Percentiles rank a stretch among this genome's conserved stretches.
These are phyloP conservation scores for Automeris io DNA, from an alignment of 2,888 invertebrate species.

Conservation along the genomic window DNA sequence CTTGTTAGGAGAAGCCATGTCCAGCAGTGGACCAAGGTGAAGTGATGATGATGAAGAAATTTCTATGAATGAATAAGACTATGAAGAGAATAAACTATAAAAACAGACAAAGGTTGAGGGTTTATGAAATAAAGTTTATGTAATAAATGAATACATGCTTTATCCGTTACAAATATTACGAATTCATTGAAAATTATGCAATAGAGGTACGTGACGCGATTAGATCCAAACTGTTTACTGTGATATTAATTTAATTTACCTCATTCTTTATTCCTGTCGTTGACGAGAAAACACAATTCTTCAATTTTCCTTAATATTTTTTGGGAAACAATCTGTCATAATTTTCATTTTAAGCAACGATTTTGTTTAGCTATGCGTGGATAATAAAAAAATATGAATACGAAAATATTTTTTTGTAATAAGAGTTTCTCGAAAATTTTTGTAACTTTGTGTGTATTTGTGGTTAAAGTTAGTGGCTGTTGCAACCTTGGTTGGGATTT, in stretches of 20 bases:
- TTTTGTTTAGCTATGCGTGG: too few relatives aligned
- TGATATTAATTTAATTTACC: slow-evolving; percentile 6
- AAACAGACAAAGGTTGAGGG: slow-evolving; percentile 4
- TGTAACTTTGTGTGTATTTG: slow-evolving; percentile 27
- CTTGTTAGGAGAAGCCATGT: too few relatives aligned
- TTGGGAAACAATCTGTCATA: too few relatives aligned
- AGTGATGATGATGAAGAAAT: too few relatives aligned
- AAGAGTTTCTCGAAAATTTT: slow-evolving; percentile 26
- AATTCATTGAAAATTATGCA: slow-evolving; percentile 17
- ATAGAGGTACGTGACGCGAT: slow-evolving; percentile 49
- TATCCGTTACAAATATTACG: slow-evolving; percentile 25
- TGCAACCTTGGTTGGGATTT: slow-evolving; percentile 51
- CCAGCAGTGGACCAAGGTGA: too few relatives aligned
- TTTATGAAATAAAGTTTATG: slow-evolving; percentile 20
- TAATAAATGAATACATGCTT: slow-evolving; percentile 25
- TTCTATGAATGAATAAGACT: neutral
- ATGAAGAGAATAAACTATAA: neutral
- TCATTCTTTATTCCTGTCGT: neutral
- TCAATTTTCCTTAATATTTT: slow-evolving; percentile 3
- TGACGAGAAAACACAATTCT: slow-evolving; percentile 4
- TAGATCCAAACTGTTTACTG: slow-evolving; percentile 21
- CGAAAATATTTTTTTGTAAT: slow-evolving; percentile 26
- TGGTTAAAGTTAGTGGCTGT: slow-evolving; percentile 37
- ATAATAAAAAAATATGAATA: slow-evolving; percentile 24
- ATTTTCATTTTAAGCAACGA: too few relatives aligned